Evolutionary conservation across 2,797 vertebrate genomes (phyloP).

Genomic region (Agapornis canus): DNA sequence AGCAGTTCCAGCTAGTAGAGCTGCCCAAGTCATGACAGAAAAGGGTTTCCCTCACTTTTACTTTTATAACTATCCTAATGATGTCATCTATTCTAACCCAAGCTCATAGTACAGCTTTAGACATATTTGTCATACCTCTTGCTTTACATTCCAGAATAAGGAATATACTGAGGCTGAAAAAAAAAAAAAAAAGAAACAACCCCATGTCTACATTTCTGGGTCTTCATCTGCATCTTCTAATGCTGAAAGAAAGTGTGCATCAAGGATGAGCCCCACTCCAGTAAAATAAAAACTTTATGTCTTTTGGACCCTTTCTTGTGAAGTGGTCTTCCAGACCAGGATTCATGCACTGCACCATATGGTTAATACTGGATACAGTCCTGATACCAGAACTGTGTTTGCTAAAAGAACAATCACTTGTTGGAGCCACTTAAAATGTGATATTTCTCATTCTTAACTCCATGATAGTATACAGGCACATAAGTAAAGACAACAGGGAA

Average conservation of each 20-base stretch:
- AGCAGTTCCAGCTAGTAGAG: not conserved
- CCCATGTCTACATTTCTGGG: not conserved
- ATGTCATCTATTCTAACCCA: not conserved
- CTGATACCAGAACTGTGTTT: not conserved
- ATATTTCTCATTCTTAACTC: not conserved
- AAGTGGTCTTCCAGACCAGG: not conserved
- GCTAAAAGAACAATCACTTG: constrained; percentile 56
- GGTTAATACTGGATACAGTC: not conserved
- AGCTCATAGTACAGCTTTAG: not conserved
- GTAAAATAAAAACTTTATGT: not conserved
- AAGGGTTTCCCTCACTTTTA: not conserved
- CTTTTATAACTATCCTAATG: not conserved
- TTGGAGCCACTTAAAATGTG: not conserved
- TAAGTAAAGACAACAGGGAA: constrained; percentile 23
- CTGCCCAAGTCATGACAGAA: not conserved
- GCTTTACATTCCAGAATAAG: not conserved
- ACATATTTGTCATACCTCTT: not conserved
- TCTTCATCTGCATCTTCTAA: not conserved
- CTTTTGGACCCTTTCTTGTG: not conserved
- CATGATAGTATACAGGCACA: rapidly evolving
- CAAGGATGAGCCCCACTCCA: not conserved
- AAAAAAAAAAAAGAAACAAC: not conserved
- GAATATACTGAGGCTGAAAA: not conserved
- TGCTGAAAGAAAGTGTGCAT: not conserved
- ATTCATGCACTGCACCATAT: not conserved